Evolutionary conservation across 2,888 invertebrate genomes (phyloP).

Genomic region (Diaprepes abbreviatus): DNA sequence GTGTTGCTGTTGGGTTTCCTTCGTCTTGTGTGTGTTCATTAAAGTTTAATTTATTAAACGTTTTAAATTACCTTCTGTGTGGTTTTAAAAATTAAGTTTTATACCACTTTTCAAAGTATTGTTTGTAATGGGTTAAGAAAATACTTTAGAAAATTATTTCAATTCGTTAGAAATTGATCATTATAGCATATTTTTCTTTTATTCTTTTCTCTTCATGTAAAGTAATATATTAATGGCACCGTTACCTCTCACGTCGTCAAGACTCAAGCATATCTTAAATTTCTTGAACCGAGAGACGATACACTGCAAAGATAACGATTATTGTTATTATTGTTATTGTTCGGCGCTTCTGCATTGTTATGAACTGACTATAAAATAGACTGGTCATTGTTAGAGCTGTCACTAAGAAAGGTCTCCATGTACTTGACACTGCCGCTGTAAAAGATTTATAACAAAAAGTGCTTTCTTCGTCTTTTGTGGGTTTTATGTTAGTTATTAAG

Average conservation of each 20-base stretch:
- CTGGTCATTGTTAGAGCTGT: conserved; percentile 39
- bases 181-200: no score
- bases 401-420: conserved; percentile 35
- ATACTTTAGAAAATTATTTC: no score
- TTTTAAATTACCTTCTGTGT: no score
- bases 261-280: conserved; percentile 19
- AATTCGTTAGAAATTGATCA: no score
- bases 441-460: conserved; percentile 18
- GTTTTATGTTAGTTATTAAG: no score
- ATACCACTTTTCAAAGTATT: no score
- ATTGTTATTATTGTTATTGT: conserved; percentile 44
- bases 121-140: no score
- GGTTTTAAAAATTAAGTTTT: no score
- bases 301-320: conserved; percentile 36
- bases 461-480: conserved; percentile 21
- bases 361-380: conserved; percentile 42
- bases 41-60: no score
- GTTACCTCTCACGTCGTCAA: conserved; percentile 26
- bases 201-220: no score
- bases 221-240: conserved; percentile 13
- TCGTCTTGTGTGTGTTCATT: no score
- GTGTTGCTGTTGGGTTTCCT: no score
- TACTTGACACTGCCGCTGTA: conserved; percentile 26
- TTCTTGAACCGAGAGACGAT: conserved; percentile 34
- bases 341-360: conserved; percentile 43